Base-by-base conservation (phyloP, 2,888 invertebrate genomes). In the Lithophane semibrunnea region DNA sequence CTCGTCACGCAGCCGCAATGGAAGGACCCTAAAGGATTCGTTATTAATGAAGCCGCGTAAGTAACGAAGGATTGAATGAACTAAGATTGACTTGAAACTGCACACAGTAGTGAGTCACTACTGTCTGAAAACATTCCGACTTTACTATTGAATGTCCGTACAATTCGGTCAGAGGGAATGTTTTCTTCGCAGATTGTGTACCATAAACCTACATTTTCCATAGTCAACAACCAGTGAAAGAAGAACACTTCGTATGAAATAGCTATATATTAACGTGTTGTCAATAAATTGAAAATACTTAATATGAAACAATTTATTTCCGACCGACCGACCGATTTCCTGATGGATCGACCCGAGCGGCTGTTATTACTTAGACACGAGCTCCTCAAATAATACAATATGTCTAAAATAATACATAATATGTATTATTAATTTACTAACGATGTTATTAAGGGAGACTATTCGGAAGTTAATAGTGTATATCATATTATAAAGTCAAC, bases 1-100 rank as follows among this genome's bases (percentile, higher is more conserved):
- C 96, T 98, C 60, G 97, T 98, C 74, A 97, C 97, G 52, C 97
- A 98, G 90, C 97, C 98, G 65, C 97, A 98, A 91, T 99, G 99
- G 99, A 97, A 97, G 86, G 98, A 98, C 92, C 98, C 98, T 66
- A 96, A 97, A 82, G 97, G 98, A 90, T 97, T 97, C 83, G 97
- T 97, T 77, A 98, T 98, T 90, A 97, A 98, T 87, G 97, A 97
- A 85, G 97, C 97, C 87, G 96, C 97, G 98, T 98, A 94, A 97
- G 97, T 97, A 87, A 5, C 10, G 10, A 2, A 42, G 4, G 12
- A 58, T 3, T 13, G 42, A 16, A 12, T 3, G 21, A 29, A 18
- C 7, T 13, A 18, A 64, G 8, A 21, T 21, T 7, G 7, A 42
- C 21, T 42, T n/a, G 16, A 56, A 37, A 37, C 24, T 47, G 37